Evolutionary conservation across 2,888 invertebrate genomes (phyloP), one percentile per base, ranked within the genome.

Genomic region (Perizoma flavofasciatum): DNA sequence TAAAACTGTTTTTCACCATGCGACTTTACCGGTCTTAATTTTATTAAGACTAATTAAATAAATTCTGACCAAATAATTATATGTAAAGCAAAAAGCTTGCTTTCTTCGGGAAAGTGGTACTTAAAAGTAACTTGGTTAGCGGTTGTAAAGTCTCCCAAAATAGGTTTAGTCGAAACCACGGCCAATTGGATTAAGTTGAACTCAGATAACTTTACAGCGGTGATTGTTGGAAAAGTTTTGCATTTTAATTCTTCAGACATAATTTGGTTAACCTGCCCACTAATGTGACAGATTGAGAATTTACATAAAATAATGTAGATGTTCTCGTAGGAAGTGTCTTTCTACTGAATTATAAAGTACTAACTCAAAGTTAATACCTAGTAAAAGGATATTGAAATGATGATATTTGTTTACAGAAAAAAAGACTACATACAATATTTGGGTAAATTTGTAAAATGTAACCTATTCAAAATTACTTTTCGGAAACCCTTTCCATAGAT

Each of bases 101-200:
- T 73, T 79, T 80, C 58, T 59, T 75, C 75, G 75, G 72, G 73
- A 74, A 82, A 81, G 81, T 78, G 78, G 72, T 81, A 79, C 81
- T 78, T 79, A 72, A 71, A 71, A 70, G 77, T 85, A 87, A 89
- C 81, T 83, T 73, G 72, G 81, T 88, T 86, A 85, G 73, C 72
- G 77, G 78, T 82, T 81, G 80, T 83, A 78, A 86, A 86, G 80
- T 82, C 84, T 79, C 83, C 78, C 81, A 77, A 85, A 90, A 89
- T 85, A 82, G 80, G 82, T 88, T 89, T 86, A 85, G 81, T 75
- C 68, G 77, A 77, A 84, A 83, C 88, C 85, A 79, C 84, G 80
- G 77, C 68, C 79, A 85, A 86, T 85, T 80, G 82, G 81, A 89
- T 92, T 89, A 88, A 83, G 81, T 83, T 79, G 79, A 85, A 84